phyloP scores from a whole-genome alignment of 1,140 invertebrate species.

The Liolophura sinensis region DNA sequence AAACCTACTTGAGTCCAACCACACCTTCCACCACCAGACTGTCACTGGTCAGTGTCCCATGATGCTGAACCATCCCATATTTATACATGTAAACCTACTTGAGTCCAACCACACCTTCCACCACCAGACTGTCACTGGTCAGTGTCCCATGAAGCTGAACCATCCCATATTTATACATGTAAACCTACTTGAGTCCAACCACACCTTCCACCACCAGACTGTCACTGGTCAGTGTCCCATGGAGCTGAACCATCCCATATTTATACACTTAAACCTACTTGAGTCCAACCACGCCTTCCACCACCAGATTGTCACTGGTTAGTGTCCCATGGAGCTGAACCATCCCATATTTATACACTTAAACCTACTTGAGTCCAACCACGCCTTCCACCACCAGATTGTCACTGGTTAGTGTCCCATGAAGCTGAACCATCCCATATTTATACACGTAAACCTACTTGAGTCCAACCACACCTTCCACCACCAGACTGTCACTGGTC shows the following conservation, averaged over 20 bases:
- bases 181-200: conserved; percentile 73
- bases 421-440: no score
- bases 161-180: no score
- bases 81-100: no score
- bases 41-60: conserved; percentile 96
- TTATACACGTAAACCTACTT: no score
- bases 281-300: conserved; percentile 94
- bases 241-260: no score
- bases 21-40: conserved; percentile 96
- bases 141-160: no score
- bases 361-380: conserved; percentile 69
- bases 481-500: conserved; percentile 94
- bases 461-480: conserved; percentile 92
- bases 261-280: no score
- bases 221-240: conserved; percentile 98
- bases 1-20: conserved; percentile 73
- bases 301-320: conserved; percentile 96
- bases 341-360: no score
- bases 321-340: no score
- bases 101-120: conserved; percentile 92
- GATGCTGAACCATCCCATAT: no score
- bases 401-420: conserved; percentile 97
- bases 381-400: conserved; percentile 96
- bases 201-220: conserved; percentile 97
- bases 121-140: conserved; percentile 94